phyloP scores from a whole-genome alignment of 2,113 vertebrate species.

The Pterophyllum scalare region DNA sequence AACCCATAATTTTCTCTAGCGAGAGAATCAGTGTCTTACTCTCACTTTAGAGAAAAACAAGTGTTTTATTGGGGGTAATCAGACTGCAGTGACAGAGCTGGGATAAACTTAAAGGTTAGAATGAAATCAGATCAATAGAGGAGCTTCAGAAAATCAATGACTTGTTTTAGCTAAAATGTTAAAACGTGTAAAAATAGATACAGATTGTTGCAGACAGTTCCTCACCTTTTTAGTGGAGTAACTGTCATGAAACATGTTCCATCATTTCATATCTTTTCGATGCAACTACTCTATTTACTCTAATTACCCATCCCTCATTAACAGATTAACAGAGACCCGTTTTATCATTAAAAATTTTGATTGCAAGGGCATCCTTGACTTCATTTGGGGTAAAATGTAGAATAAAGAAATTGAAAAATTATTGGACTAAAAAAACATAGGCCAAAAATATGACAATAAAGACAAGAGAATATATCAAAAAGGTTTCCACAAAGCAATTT shows the following conservation, averaged over 20 bases:
- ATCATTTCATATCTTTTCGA: not conserved
- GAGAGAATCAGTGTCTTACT: conserved; percentile 1
- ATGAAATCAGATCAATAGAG: conserved; percentile 40
- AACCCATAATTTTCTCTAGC: conserved; percentile 35
- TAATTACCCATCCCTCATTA: not conserved
- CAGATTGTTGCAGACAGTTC: conserved; percentile 1
- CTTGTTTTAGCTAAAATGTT: not conserved
- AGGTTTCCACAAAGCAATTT: not conserved
- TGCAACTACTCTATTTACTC: not conserved
- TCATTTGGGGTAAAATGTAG: not conserved
- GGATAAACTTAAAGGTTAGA: conserved; percentile 24
- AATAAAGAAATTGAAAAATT: conserved; percentile 1
- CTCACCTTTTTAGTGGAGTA: not conserved
- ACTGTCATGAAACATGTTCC: not conserved
- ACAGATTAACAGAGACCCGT: not conserved
- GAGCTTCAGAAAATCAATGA: conserved; percentile 9
- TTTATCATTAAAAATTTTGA: not conserved
- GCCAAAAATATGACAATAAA: not conserved
- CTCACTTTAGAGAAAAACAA: conserved; percentile 15
- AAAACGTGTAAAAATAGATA: not conserved
- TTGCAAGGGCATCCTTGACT: not conserved
- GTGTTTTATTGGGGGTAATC: conserved; percentile 13
- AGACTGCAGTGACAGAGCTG: not conserved
- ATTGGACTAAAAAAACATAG: not conserved
- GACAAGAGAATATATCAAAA: conserved; percentile 20